Evolutionary conservation across 2,797 vertebrate species (phyloP), one percentile per base, ranked within the genome.

Genomic region (Gymnothorax reevesii): DNA sequence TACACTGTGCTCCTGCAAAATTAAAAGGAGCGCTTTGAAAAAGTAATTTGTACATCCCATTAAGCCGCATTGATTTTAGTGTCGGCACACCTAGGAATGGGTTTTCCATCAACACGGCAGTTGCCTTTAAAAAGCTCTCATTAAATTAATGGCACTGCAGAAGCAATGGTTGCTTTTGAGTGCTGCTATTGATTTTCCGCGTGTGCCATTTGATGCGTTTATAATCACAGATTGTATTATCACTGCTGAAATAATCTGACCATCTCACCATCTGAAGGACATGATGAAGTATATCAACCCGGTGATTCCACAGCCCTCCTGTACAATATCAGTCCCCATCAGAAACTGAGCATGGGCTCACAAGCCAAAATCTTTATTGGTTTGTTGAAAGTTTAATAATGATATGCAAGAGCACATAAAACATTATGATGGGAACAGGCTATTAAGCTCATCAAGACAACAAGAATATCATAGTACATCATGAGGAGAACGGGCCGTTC

Each of bases 61-160:
- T 52, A 80, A 55, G 77, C 52, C 52, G 4, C 49, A 80, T 80
- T n/a, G 77, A 80, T 80, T 80, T 55, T n/a, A 54, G 77, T 80
- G 49, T 55, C 73, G 6, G 73, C 42, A 77, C 27, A 42, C 8
- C 33, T 33, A 77, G 73, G 42, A 77, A 33, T 77, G 73, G 42
- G 42, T 77, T 77, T 77, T 77, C 27, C 52, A 77, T 77, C 73
- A 77, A 52, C 12, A 15, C 27, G 4, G 42, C 20, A 49, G 42
- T 49, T 49, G 42, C 73, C 33, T 33, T 42, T 77, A 77, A 77
- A 77, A 77, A 49, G 27, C 27, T 77, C 73, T 49, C 73, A 77
- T 77, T 49, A 52, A 52, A 49, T 15, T 27, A 73, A 73, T 73
- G 69, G 69, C 69, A 69, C 64, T 12, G 20, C 69, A 73, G 27